These are phyloP conservation scores for Epinotia nisella DNA, from an alignment of 2,888 invertebrate genomes.

Conservation along the genomic window DNA sequence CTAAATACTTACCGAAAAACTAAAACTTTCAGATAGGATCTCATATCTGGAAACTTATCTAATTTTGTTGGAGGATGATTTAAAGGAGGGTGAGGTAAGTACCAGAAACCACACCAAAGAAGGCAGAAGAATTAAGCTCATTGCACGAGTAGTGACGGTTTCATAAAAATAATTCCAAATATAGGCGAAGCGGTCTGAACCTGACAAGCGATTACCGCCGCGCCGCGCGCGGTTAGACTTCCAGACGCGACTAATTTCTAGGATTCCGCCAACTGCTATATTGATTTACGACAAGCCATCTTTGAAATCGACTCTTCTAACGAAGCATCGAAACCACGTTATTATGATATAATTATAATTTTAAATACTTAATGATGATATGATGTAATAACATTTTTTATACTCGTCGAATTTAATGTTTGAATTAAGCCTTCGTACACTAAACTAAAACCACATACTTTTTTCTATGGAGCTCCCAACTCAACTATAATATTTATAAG, in stretches of 20 bases:
- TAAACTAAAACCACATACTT: too few relatives aligned
- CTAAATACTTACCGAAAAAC: background rate
- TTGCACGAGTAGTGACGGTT: conserved; percentile 46
- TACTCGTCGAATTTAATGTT: too few relatives aligned
- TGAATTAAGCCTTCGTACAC: too few relatives aligned
- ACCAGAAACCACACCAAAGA: background rate
- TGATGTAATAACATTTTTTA: too few relatives aligned
- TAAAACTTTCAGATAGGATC: conserved; percentile 11
- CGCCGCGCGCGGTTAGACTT: conserved; percentile 51
- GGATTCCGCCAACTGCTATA: conserved; percentile 10
- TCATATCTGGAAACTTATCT: conserved; percentile 26
- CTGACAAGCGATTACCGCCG: conserved; percentile 69
- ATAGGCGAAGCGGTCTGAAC: conserved; percentile 66
- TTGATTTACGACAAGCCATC: conserved; percentile 8
- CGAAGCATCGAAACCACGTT: background rate
- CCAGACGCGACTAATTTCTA: conserved; percentile 50
- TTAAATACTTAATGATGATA: too few relatives aligned
- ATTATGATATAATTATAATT: too few relatives aligned
- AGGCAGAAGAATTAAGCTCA: background rate
- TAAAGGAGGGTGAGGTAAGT: background rate
- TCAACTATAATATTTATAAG: too few relatives aligned
- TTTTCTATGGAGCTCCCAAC: too few relatives aligned
- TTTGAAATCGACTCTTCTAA: conserved; percentile 15
- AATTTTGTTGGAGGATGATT: conserved; percentile 5
- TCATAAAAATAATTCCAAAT: conserved; percentile 61